These are phyloP conservation scores for Umimayanthus kanabou DNA, from an alignment of 92 coral and sea anemone genomes.

Conservation along the genomic window DNA sequence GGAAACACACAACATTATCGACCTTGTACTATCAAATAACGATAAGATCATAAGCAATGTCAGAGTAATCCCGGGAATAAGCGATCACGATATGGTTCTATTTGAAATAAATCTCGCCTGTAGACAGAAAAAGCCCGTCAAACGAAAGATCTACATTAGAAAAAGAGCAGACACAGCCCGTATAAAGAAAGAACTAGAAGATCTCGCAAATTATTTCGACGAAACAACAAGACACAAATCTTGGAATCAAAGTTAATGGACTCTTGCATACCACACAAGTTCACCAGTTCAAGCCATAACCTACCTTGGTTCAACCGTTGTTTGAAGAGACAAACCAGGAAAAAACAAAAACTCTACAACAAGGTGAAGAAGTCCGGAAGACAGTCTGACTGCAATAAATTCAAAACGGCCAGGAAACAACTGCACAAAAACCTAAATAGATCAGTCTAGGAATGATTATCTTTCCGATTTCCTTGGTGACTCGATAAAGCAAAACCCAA, in stretches of 20 bases:
- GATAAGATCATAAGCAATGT: too few relatives aligned
- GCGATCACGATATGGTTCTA: too few relatives aligned
- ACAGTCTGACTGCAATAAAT: neutral
- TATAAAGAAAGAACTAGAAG: conserved; percentile 1
- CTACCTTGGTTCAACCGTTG: conserved; percentile 48
- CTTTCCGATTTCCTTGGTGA: neutral
- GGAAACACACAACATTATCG: too few relatives aligned
- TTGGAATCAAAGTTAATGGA: conserved; percentile 15
- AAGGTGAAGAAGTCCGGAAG: conserved; percentile 33
- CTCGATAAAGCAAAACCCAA: too few relatives aligned
- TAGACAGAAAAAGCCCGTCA: too few relatives aligned
- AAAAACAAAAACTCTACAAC: conserved; percentile 23
- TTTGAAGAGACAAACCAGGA: conserved; percentile 41
- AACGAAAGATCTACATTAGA: too few relatives aligned
- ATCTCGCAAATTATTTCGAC: neutral
- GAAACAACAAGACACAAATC: neutral
- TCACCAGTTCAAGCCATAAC: conserved; percentile 47
- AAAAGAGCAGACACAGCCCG: too few relatives aligned
- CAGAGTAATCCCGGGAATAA: too few relatives aligned
- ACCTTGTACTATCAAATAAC: too few relatives aligned
- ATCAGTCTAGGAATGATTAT: neutral
- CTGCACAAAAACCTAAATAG: neutral
- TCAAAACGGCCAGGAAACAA: conserved; percentile 5
- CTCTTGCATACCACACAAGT: conserved; percentile 46
- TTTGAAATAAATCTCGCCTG: too few relatives aligned